Evolutionary conservation across 1,140 invertebrate genomes (phyloP).

Genomic region (Drosophila athabasca): DNA sequence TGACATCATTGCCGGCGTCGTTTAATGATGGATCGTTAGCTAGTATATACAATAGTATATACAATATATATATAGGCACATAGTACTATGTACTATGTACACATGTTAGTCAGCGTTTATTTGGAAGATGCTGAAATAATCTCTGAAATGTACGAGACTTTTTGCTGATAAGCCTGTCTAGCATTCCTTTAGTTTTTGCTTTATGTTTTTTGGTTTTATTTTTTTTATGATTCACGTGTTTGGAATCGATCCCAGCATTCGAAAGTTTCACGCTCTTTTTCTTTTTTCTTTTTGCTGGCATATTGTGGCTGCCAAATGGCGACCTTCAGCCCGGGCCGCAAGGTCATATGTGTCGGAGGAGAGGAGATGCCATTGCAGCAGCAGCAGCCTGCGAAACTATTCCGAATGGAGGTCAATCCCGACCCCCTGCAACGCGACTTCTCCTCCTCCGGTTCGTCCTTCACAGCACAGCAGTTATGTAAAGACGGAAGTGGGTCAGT

Average conservation of each 20-base stretch:
- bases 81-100: neutral
- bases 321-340: slow-evolving; percentile 66
- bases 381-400: slow-evolving; percentile 34
- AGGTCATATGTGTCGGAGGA: slow-evolving; percentile 45
- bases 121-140: slow-evolving; percentile 14
- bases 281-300: neutral
- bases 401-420: slow-evolving; percentile 43
- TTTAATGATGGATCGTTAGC: slow-evolving; percentile 53
- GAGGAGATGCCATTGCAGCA: slow-evolving; percentile 30
- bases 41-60: slow-evolving; percentile 6
- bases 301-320: slow-evolving; percentile 25
- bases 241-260: neutral
- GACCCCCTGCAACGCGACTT: slow-evolving; percentile 6
- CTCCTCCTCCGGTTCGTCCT: too few species aligned
- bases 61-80: slow-evolving; percentile 12
- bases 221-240: slow-evolving; percentile 40
- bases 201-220: neutral
- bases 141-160: slow-evolving; percentile 6
- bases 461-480: slow-evolving; percentile 32
- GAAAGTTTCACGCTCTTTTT: slow-evolving; percentile 6
- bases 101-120: slow-evolving; percentile 17
- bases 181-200: neutral
- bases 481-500: slow-evolving; percentile 69
- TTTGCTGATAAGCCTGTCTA: slow-evolving; percentile 36
- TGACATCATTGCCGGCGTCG: slow-evolving; percentile 57